Evolutionary conservation across 2,113 vertebrate species (phyloP).

Genomic region (Chiloscyllium plagiosum): DNA sequence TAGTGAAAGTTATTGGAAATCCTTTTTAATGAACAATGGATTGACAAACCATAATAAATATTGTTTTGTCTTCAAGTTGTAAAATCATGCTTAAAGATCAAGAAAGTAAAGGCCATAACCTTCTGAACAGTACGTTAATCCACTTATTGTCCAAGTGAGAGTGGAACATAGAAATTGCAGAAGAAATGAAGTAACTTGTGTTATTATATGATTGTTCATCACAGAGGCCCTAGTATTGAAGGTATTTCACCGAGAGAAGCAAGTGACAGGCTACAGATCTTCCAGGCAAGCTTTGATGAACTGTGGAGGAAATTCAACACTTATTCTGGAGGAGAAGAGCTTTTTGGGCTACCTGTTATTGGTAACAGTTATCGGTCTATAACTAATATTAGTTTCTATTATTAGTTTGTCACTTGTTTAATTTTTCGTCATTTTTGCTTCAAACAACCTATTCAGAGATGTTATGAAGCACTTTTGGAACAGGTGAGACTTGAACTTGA

Average conservation of each 20-base stretch:
- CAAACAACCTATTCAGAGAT: too few species aligned
- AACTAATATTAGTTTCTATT: background rate
- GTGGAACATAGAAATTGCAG: background rate
- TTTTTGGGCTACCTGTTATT: constrained; percentile 68
- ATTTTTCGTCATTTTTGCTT: too few species aligned
- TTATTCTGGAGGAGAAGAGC: constrained; percentile 65
- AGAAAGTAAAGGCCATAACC: background rate
- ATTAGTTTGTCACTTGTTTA: background rate
- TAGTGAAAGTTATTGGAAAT: background rate
- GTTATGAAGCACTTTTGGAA: too few species aligned
- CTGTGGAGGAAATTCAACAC: constrained; percentile 67
- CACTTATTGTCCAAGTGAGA: background rate
- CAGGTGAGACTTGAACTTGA: too few species aligned
- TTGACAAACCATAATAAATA: background rate
- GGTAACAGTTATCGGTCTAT: constrained; percentile 47
- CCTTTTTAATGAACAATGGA: background rate
- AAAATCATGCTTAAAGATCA: background rate
- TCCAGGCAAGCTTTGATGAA: constrained; percentile 67
- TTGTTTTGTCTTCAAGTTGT: background rate
- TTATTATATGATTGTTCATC: constrained; percentile 21
- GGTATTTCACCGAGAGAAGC: constrained; percentile 63
- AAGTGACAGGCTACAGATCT: constrained; percentile 65
- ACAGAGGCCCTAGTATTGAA: constrained; percentile 60
- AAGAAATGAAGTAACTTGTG: background rate
- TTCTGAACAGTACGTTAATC: background rate